These are phyloP conservation scores for Nomada hirtipes DNA, from an alignment of 2,888 invertebrate genomes.

Conservation along the genomic window DNA sequence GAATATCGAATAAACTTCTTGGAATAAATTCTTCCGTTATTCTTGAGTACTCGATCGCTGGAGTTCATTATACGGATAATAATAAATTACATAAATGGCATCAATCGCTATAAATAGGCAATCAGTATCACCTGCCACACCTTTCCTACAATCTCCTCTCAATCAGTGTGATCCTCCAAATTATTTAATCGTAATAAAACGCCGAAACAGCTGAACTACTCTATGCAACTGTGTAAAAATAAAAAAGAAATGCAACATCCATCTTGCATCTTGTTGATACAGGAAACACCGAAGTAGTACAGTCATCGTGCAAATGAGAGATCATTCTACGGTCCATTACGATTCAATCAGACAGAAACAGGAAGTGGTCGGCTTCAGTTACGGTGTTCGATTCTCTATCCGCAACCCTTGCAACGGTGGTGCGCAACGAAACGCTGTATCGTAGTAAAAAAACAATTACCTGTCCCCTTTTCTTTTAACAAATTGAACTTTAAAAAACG, in stretches of 20 bases:
- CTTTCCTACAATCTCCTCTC: not conserved
- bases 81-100: too few species aligned
- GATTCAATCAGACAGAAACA: conserved; percentile 50
- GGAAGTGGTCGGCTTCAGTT: conserved; percentile 47
- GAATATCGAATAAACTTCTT: not conserved
- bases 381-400: conserved; percentile 40
- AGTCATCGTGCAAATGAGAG: conserved; percentile 38
- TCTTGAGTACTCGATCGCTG: not conserved
- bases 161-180: too few species aligned
- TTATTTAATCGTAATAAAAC: not conserved
- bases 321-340: conserved; percentile 55
- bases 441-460: not conserved
- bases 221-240: too few species aligned
- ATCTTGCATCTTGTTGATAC: not conserved
- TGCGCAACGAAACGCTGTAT: not conserved
- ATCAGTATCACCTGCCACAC: too few species aligned
- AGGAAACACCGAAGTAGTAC: conserved; percentile 2
- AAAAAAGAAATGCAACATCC: not conserved
- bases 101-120: too few species aligned
- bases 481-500: not conserved
- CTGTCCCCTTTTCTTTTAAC: not conserved
- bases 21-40: not conserved
- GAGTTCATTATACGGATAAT: not conserved
- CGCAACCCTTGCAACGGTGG: conserved; percentile 11
- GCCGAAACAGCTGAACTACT: too few species aligned